Evolutionary conservation across 1,140 invertebrate genomes (phyloP).

Genomic region (Lucilia sericata): DNA sequence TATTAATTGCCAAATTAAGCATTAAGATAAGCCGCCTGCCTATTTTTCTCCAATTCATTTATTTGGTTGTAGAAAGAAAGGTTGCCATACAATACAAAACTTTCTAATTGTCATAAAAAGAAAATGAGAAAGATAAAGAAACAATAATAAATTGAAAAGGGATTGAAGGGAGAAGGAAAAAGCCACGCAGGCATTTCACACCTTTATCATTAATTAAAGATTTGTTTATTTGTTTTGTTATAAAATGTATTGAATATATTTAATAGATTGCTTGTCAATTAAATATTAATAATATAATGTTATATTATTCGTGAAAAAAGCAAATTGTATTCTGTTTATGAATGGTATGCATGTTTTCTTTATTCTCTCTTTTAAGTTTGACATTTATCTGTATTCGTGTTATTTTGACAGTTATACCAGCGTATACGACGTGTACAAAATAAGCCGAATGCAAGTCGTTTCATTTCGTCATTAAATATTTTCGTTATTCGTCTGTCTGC

Average conservation of each 20-base stretch:
- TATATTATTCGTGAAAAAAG: background rate
- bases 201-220: background rate
- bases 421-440: constrained; percentile 38
- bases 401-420: background rate
- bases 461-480: constrained; percentile 7
- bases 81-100: background rate
- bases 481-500: background rate
- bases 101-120: constrained; percentile 29
- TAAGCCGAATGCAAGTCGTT: constrained; percentile 30
- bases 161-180: background rate
- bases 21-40: background rate
- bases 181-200: constrained; percentile 35
- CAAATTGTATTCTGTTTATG: constrained; percentile 9
- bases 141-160: background rate
- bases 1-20: background rate
- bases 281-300: too few relatives aligned
- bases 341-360: background rate
- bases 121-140: background rate
- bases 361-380: background rate
- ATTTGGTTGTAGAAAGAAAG: background rate
- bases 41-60: background rate
- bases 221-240: constrained; percentile 6
- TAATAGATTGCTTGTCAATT: too few relatives aligned
- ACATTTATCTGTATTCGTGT: background rate
- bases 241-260: too few relatives aligned